A percentile compares a stretch with the other conserved stretches of the same genome.
Evolutionary conservation across 2,113 vertebrate genomes (phyloP).

Genomic region (Perca schrenkii): DNA sequence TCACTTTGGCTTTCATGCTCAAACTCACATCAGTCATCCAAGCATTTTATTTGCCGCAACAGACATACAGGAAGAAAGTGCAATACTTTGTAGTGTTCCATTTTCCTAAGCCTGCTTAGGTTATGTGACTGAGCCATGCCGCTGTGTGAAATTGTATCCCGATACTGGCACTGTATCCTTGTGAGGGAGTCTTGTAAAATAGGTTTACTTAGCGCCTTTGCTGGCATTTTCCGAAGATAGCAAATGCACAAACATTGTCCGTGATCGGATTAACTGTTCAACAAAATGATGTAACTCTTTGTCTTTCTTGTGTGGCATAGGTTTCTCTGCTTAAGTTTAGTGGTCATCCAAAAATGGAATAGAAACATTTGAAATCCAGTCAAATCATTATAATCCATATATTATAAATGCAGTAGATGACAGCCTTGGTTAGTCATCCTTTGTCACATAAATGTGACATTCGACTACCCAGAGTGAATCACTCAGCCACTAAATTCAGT

Average conservation of each 20-base stretch:
- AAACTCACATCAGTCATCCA: slow-evolving; percentile 66
- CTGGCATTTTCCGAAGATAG: slow-evolving; percentile 87
- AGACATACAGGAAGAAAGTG: slow-evolving; percentile 76
- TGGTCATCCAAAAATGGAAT: slow-evolving; percentile 79
- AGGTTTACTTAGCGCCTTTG: slow-evolving; percentile 87
- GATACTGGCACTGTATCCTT: slow-evolving; percentile 84
- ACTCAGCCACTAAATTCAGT: slow-evolving; percentile 43
- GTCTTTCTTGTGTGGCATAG: slow-evolving; percentile 85
- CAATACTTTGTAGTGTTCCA: slow-evolving; percentile 81
- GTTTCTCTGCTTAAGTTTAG: slow-evolving; percentile 81
- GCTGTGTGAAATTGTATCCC: slow-evolving; percentile 87
- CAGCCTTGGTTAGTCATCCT: slow-evolving; percentile 69
- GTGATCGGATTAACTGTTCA: slow-evolving; percentile 87
- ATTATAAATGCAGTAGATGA: slow-evolving; percentile 68
- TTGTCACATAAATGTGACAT: slow-evolving; percentile 65
- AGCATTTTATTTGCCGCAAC: slow-evolving; percentile 61
- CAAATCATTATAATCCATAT: slow-evolving; percentile 73
- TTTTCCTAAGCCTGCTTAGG: slow-evolving; percentile 85
- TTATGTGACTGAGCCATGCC: slow-evolving; percentile 84
- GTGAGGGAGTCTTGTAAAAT: slow-evolving; percentile 88
- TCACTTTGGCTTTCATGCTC: slow-evolving; percentile 69
- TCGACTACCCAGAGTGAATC: slow-evolving; percentile 54
- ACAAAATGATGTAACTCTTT: slow-evolving; percentile 89
- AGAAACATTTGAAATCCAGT: slow-evolving; percentile 61
- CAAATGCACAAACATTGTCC: slow-evolving; percentile 84